Evolutionary conservation across 2,797 vertebrate species (phyloP).

Genomic region (Ispidina lecontei): DNA sequence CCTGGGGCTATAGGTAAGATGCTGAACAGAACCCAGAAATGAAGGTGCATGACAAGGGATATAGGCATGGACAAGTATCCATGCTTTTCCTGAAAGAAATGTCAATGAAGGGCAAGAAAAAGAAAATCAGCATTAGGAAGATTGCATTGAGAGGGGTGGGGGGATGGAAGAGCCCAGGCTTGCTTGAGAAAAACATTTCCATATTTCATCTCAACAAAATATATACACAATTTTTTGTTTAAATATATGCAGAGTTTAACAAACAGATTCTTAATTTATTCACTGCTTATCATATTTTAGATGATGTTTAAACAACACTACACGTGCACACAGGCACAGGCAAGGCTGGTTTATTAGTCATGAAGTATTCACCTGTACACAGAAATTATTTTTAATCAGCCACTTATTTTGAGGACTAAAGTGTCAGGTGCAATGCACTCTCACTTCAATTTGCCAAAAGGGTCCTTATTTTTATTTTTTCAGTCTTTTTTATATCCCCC

Average conservation of each 20-base stretch:
- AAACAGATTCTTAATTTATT: conserved; percentile 70
- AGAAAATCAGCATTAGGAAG: background rate
- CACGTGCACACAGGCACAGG: background rate
- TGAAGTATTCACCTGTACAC: background rate
- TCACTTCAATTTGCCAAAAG: background rate
- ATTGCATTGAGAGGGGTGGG: background rate
- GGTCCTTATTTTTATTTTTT: background rate
- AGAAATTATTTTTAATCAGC: background rate
- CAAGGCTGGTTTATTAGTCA: background rate
- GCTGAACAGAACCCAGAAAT: conserved; percentile 50
- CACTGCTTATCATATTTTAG: conserved; percentile 58
- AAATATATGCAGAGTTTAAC: conserved; percentile 60
- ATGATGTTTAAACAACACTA: conserved; percentile 58
- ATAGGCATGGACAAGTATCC: conserved; percentile 35
- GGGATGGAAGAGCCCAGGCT: background rate
- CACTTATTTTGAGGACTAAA: background rate
- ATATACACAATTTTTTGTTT: conserved; percentile 51
- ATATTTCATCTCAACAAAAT: conserved; percentile 29
- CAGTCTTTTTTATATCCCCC: background rate
- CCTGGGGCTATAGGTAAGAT: conserved; percentile 62
- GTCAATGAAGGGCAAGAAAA: conserved; percentile 17
- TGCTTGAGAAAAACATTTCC: background rate
- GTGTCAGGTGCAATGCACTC: background rate
- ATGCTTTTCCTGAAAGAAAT: conserved; percentile 36
- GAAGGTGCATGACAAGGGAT: conserved; percentile 55